Percentiles rank a stretch among this genome's conserved stretches.
phyloP scores from a whole-genome alignment of 2,888 invertebrate genomes.

The Euspilapteryx auroguttella region DNA sequence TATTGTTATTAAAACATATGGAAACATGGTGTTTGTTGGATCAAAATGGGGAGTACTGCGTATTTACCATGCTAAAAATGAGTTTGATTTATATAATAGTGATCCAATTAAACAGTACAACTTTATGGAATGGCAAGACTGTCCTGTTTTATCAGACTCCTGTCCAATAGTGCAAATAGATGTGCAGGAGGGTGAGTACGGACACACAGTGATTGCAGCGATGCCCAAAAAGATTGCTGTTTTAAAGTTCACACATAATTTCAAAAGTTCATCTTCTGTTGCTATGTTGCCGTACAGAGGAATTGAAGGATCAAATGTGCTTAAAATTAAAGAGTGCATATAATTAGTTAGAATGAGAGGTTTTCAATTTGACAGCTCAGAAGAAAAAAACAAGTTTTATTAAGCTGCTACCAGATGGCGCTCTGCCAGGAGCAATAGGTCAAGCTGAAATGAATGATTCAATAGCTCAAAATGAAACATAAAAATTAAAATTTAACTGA shows the following conservation, averaged over 20 bases:
- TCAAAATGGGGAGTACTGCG: conserved; percentile 27
- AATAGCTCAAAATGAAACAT: too few relatives aligned
- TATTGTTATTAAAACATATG: conserved; percentile 22
- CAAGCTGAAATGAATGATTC: too few relatives aligned
- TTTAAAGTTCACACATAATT: conserved; percentile 23
- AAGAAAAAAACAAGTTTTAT: too few relatives aligned
- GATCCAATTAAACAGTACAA: conserved; percentile 29
- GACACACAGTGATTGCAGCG: conserved; percentile 29
- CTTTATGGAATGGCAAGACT: conserved; percentile 26
- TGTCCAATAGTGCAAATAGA: conserved; percentile 34
- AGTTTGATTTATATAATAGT: conserved; percentile 24
- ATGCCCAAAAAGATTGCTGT: conserved; percentile 40
- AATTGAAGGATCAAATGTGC: too few relatives aligned
- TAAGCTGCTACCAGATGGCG: too few relatives aligned
- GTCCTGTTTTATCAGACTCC: conserved; percentile 20
- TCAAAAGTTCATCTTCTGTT: conserved; percentile 14
- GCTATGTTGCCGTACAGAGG: conserved; percentile 18
- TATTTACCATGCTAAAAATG: conserved; percentile 30
- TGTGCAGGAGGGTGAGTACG: conserved; percentile 22
- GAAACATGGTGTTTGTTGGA: conserved; percentile 33
- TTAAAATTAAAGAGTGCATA: too few relatives aligned
- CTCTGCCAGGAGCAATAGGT: too few relatives aligned
- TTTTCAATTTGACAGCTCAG: too few relatives aligned
- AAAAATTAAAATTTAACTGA: too few relatives aligned
- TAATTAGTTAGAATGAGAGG: too few relatives aligned